phyloP scores from a whole-genome alignment of 2,797 vertebrate species.

The Crenichthys baileyi region DNA sequence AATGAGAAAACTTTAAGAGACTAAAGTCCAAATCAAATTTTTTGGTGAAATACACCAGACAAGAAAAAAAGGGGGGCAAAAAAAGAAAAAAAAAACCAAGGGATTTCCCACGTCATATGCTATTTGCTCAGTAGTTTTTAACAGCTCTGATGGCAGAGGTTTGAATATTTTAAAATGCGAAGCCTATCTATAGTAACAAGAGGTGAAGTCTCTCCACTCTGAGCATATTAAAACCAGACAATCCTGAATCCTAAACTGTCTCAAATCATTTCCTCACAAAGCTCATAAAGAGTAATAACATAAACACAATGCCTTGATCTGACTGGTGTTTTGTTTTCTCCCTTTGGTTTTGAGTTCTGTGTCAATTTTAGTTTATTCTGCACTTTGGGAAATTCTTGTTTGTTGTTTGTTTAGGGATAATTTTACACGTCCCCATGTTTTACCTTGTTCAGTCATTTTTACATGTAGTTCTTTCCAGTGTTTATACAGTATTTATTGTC shows the following conservation, averaged over 20 bases:
- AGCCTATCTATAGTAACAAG: constrained; percentile 30
- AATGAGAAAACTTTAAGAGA: background rate
- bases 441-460: too few relatives aligned
- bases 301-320: background rate
- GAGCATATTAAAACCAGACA: constrained; percentile 16
- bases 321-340: too few relatives aligned
- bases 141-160: constrained; percentile 9
- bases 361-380: too few relatives aligned
- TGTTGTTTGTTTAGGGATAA: too few relatives aligned
- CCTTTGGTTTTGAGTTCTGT: too few relatives aligned
- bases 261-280: constrained; percentile 19
- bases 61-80: background rate
- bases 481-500: too few relatives aligned
- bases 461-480: too few relatives aligned
- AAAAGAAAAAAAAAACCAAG: background rate
- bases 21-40: background rate
- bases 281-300: background rate
- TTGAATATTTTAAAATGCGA: constrained; percentile 49
- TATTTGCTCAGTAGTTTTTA: constrained; percentile 37
- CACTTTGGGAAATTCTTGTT: too few relatives aligned
- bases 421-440: too few relatives aligned
- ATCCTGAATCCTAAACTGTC: background rate
- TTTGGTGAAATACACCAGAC: background rate
- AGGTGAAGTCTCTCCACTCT: constrained; percentile 22
- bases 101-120: constrained; percentile 10